These are phyloP conservation scores for Bombus picipes DNA, from an alignment of 1,140 invertebrate species.

Conservation along the genomic window DNA sequence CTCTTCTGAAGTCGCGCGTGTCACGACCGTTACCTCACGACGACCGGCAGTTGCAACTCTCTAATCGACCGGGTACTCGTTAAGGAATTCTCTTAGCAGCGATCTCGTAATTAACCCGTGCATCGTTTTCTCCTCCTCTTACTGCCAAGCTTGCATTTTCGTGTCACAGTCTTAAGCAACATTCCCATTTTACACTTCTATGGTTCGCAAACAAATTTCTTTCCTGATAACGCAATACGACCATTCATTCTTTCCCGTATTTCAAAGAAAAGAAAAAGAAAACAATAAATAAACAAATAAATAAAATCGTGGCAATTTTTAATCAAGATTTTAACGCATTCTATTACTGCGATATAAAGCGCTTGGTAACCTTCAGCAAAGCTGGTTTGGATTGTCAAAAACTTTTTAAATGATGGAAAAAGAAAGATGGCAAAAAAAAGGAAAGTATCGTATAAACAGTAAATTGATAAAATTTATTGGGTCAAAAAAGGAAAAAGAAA, in stretches of 20 bases:
- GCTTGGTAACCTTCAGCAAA: neutral
- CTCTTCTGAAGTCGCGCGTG: constrained; percentile 50
- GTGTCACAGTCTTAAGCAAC: neutral
- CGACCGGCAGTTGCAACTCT: constrained; percentile 40
- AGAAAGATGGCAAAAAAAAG: neutral
- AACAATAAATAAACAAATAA: neutral
- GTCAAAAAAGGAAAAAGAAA: neutral
- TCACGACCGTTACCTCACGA: constrained; percentile 46
- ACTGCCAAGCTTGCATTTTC: neutral
- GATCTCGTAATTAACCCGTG: constrained; percentile 48
- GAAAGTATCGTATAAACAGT: neutral
- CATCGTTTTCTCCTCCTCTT: constrained; percentile 21
- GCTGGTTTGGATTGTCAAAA: neutral
- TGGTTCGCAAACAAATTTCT: neutral
- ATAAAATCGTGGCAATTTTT: neutral
- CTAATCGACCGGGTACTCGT: constrained; percentile 46
- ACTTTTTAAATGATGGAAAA: neutral
- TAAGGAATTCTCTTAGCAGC: constrained; percentile 46
- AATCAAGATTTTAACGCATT: neutral
- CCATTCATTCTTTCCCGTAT: neutral
- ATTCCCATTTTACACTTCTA: neutral
- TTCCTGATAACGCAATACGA: neutral
- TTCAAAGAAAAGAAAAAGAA: neutral
- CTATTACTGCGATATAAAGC: neutral
- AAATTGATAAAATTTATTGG: neutral